Evolutionary conservation across 2,797 vertebrate genomes (phyloP), one percentile per base, ranked within the genome.

Genomic region (Falco rusticolus): DNA sequence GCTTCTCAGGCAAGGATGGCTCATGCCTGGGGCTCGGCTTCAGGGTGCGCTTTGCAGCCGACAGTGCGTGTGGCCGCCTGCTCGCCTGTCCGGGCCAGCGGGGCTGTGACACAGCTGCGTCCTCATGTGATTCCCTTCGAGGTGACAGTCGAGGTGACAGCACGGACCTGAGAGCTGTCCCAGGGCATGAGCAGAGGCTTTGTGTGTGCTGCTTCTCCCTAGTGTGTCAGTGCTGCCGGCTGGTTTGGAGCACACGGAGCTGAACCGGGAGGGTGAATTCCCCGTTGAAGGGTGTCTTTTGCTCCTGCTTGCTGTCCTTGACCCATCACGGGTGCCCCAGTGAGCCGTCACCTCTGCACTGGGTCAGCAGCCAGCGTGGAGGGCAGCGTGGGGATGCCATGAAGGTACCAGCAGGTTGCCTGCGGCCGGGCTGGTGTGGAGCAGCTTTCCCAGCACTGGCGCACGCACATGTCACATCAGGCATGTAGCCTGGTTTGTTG

Each of bases 1-100:
- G 95, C 37, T 91, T 82, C 88, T 95, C 0, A 11, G 84, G 90
- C 87, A 87, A 88, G 92, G 92, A 89, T 82, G 90, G 60, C 93
- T 84, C 0, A 0, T 83, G 77, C 63, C 59, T 1, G 1, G 64
- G 5, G 17, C 45, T 63, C 4, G 4, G 39, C 45, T 83, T 92
- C 10, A 12, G 76, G 48, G 24, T 47, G 41, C 5, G 1, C 66
- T 69, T 87, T 47, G 78, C 6, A 29, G 25, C 11, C 20, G 12
- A 56, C 43, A 26, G 20, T 1, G 2, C 54, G 50, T 0, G 2
- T 84, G 54, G 83, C 75, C 2, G 10, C 45, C 17, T 53, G 5
- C 78, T 66, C 26, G 14, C 43, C 43, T 51, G 15, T 31, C 10
- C 16, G 24, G 24, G 33, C 48, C 34, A 37, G 28, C 33, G 15